A percentile compares a stretch with the other conserved stretches of the same genome.
Conservation (phyloP, 2,113 vertebrate genomes). For the Panurus biarmicus region DNA sequence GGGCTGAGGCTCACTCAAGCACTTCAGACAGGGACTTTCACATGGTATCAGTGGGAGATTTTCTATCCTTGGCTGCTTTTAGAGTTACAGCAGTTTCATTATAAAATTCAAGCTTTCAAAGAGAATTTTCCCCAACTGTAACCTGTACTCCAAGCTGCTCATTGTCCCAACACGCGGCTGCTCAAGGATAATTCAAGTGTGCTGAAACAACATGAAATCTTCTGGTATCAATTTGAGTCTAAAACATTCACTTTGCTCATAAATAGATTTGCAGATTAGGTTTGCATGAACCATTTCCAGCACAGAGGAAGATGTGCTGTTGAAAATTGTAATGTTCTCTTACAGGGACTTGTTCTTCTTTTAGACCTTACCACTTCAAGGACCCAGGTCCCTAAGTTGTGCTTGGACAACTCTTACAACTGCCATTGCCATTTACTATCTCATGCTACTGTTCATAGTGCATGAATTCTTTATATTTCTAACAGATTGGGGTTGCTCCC, state of each 20-base stretch:
- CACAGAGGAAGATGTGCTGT: accelerated
- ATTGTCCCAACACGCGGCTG: background rate
- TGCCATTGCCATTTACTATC: background rate
- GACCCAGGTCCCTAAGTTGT: background rate
- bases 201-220: background rate
- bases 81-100: background rate
- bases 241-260: background rate
- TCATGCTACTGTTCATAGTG: background rate
- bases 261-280: background rate
- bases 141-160: background rate
- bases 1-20: background rate
- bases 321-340: background rate
- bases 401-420: background rate
- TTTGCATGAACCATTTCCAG: background rate
- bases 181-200: background rate
- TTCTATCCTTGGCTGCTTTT: background rate
- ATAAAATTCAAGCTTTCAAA: background rate
- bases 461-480: background rate
- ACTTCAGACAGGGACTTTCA: background rate
- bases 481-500: accelerated
- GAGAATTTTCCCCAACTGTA: background rate
- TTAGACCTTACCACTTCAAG: background rate
- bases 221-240: background rate
- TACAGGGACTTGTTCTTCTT: background rate
- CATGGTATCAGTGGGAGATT: accelerated